These are phyloP conservation scores for Zaprionus africanus DNA, from an alignment of 1,140 invertebrate species.

Conservation along the genomic window DNA sequence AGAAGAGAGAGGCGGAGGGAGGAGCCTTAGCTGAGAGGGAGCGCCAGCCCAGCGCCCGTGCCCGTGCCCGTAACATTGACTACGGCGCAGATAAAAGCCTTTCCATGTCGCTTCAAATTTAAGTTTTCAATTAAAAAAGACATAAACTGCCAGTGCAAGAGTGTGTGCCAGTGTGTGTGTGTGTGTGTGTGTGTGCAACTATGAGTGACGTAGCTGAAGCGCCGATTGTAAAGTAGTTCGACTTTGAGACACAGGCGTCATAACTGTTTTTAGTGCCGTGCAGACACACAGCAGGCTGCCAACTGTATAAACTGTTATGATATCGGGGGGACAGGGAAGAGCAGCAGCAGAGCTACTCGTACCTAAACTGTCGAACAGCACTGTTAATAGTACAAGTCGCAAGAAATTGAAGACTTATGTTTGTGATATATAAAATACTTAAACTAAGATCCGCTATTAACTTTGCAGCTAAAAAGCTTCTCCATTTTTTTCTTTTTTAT, in stretches of 20 bases:
- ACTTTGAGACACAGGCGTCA: constrained; percentile 75
- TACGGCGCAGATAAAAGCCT: constrained; percentile 80
- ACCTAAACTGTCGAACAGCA: constrained; percentile 5
- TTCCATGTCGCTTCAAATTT: constrained; percentile 83
- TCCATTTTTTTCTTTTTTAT: constrained; percentile 52
- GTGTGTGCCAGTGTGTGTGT: neutral
- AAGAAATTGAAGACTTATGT: constrained; percentile 8
- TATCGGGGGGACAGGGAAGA: neutral
- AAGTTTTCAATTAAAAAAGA: constrained; percentile 83
- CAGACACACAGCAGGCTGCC: constrained; percentile 48
- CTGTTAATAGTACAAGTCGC: constrained; percentile 8
- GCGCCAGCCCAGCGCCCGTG: constrained; percentile 14
- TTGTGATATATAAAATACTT: neutral
- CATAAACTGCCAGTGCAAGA: constrained; percentile 57
- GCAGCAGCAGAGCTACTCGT: neutral
- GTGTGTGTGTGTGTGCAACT: constrained; percentile 43
- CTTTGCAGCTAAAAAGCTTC: constrained; percentile 42
- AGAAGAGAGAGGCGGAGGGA: constrained; percentile 40
- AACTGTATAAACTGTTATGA: neutral
- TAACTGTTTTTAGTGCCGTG: constrained; percentile 68
- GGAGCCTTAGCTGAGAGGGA: constrained; percentile 17
- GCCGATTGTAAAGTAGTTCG: constrained; percentile 75
- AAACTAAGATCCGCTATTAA: neutral
- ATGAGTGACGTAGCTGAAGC: constrained; percentile 57
- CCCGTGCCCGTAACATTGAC: constrained; percentile 54